Percentiles rank a stretch among this genome's conserved stretches.
These are phyloP conservation scores for Ips nitidus DNA, from an alignment of 1,140 invertebrate genomes.

Conservation along the genomic window DNA sequence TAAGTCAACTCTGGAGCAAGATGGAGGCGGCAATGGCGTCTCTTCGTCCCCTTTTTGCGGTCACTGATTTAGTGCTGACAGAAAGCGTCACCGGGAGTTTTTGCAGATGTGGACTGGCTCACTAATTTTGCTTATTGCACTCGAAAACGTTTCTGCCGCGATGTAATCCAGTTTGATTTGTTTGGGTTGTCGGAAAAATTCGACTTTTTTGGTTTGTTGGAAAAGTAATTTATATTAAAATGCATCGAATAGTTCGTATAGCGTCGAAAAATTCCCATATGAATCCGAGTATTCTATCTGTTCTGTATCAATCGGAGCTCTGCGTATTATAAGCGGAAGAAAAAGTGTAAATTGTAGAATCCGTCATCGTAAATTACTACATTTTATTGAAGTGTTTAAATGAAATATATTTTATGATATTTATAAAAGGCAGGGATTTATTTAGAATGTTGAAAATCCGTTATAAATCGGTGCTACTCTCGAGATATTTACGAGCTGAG, in stretches of 20 bases:
- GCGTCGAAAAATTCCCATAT: neutral
- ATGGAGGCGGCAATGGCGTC: conserved; percentile 31
- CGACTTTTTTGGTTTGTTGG: too few relatives aligned
- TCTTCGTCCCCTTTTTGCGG: conserved; percentile 31
- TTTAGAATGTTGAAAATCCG: conserved; percentile 44
- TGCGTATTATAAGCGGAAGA: conserved; percentile 30
- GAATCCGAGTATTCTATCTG: conserved; percentile 20
- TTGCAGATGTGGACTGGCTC: conserved; percentile 17
- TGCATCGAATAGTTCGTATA: neutral
- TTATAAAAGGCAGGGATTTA: conserved; percentile 43
- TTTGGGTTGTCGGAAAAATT: too few relatives aligned
- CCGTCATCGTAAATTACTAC: conserved; percentile 45
- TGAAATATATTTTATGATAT: conserved; percentile 47
- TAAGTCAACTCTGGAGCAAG: conserved; percentile 27
- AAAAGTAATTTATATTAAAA: too few relatives aligned
- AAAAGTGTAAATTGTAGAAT: conserved; percentile 44
- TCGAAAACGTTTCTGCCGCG: neutral
- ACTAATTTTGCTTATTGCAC: conserved; percentile 24
- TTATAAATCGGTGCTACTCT: conserved; percentile 40
- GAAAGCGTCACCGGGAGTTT: conserved; percentile 24
- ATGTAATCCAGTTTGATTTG: neutral
- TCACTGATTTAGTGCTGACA: conserved; percentile 34
- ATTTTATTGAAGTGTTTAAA: conserved; percentile 45
- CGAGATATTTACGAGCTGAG: conserved; percentile 44
- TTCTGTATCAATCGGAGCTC: conserved; percentile 34